These are phyloP conservation scores for Egretta garzetta DNA, from an alignment of 2,113 vertebrate species.

Conservation along the genomic window DNA sequence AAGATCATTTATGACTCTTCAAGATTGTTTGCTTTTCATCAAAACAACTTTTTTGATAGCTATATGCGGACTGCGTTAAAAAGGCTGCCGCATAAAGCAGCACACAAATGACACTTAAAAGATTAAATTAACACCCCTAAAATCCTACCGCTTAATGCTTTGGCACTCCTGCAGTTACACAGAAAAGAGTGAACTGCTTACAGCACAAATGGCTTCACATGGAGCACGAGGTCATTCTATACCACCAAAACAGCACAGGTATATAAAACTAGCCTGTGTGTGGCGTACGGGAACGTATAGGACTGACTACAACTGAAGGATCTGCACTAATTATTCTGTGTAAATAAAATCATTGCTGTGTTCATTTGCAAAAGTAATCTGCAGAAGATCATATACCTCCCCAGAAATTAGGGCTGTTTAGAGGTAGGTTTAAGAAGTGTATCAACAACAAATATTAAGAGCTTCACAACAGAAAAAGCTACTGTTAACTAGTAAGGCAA, in stretches of 20 bases:
- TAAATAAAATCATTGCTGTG: accelerated
- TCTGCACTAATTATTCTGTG: not conserved
- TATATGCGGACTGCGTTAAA: not conserved
- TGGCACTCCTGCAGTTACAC: not conserved
- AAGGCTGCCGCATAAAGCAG: not conserved
- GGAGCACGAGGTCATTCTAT: not conserved
- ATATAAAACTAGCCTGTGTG: not conserved
- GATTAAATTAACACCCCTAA: not conserved
- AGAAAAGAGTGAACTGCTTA: not conserved
- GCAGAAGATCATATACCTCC: not conserved
- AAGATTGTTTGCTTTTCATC: not conserved
- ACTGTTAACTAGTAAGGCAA: not conserved
- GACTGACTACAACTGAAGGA: not conserved
- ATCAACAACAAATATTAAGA: not conserved
- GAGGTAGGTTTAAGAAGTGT: not conserved
- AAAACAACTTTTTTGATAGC: not conserved
- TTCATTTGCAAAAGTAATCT: not conserved
- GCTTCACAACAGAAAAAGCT: not conserved
- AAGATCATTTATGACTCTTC: not conserved
- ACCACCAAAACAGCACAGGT: not conserved
- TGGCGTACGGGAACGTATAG: too few species aligned
- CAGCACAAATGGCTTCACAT: not conserved
- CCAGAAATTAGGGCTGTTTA: not conserved
- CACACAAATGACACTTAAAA: not conserved
- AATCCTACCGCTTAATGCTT: not conserved